Evolutionary conservation across 2,797 vertebrate genomes (phyloP).

Genomic region (Ambastaia sidthimunki): DNA sequence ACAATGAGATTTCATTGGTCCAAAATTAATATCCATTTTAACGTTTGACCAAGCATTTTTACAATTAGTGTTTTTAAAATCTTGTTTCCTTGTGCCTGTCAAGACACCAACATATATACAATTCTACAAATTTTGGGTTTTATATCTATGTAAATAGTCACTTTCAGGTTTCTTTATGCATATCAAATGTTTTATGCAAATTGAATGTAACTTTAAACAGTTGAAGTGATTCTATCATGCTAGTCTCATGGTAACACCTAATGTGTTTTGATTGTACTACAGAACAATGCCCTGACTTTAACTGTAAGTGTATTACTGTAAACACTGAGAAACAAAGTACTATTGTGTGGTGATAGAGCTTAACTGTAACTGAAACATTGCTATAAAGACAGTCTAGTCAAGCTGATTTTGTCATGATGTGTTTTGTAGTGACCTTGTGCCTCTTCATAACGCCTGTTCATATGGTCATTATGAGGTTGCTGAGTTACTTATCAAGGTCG

Average conservation of each 20-base stretch:
- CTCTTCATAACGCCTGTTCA: slow-evolving; percentile 90
- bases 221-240: background rate
- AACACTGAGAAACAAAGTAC: too few species aligned
- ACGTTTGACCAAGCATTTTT: too few species aligned
- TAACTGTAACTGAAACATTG: background rate
- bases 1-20: too few species aligned
- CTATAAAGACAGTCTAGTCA: background rate
- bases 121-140: too few species aligned
- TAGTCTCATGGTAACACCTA: background rate
- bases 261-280: background rate
- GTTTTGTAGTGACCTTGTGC: slow-evolving; percentile 82
- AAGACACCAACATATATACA: too few species aligned
- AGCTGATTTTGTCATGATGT: background rate
- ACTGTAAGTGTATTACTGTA: too few species aligned
- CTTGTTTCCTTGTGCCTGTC: too few species aligned
- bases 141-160: too few species aligned
- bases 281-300: background rate
- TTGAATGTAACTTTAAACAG: background rate
- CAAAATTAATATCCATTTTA: too few species aligned
- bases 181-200: too few species aligned
- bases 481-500: slow-evolving; percentile 88
- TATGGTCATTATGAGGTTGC: slow-evolving; percentile 93
- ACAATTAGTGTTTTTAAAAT: too few species aligned
- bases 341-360: background rate
- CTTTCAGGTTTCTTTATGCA: too few species aligned